Conservation (phyloP, 2,797 vertebrate species). For the Urocyon cinereoargenteus region DNA sequence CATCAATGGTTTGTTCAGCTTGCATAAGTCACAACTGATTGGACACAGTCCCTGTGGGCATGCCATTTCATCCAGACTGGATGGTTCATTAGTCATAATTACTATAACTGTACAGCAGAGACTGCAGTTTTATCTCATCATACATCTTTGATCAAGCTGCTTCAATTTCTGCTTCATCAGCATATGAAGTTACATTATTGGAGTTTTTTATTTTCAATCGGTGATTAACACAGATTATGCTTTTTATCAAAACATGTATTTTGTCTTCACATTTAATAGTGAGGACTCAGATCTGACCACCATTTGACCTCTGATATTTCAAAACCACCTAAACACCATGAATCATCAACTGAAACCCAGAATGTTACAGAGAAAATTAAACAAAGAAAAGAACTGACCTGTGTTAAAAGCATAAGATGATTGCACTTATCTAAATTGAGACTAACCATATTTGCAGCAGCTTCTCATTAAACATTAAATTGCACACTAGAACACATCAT, state of each 20-base stretch:
- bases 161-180: slow-evolving; percentile 91
- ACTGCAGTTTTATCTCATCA: slow-evolving; percentile 92
- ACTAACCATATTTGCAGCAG: slow-evolving; percentile 77
- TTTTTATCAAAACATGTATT: slow-evolving; percentile 83
- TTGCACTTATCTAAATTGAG: slow-evolving; percentile 76
- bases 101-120: slow-evolving; percentile 93
- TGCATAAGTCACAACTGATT: slow-evolving; percentile 93
- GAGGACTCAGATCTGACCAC: slow-evolving; percentile 81
- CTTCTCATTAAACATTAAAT: slow-evolving; percentile 83
- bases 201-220: slow-evolving; percentile 88
- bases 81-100: slow-evolving; percentile 97
- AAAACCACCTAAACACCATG: slow-evolving; percentile 75
- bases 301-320: slow-evolving; percentile 85
- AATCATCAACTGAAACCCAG: slow-evolving; percentile 75
- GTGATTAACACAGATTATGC: slow-evolving; percentile 87
- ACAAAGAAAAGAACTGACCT: slow-evolving; percentile 81
- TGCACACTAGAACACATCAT: slow-evolving; percentile 71
- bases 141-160: slow-evolving; percentile 92
- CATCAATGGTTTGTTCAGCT: slow-evolving; percentile 90
- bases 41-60: slow-evolving; percentile 92
- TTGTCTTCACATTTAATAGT: slow-evolving; percentile 67
- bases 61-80: slow-evolving; percentile 95
- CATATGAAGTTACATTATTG: slow-evolving; percentile 89
- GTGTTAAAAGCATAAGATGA: slow-evolving; percentile 79
- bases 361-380: slow-evolving; percentile 76